A percentile compares a stretch with the other conserved stretches of the same genome.
Conservation (phyloP, 2,113 vertebrate genomes). For the Heterochromis multidens region DNA sequence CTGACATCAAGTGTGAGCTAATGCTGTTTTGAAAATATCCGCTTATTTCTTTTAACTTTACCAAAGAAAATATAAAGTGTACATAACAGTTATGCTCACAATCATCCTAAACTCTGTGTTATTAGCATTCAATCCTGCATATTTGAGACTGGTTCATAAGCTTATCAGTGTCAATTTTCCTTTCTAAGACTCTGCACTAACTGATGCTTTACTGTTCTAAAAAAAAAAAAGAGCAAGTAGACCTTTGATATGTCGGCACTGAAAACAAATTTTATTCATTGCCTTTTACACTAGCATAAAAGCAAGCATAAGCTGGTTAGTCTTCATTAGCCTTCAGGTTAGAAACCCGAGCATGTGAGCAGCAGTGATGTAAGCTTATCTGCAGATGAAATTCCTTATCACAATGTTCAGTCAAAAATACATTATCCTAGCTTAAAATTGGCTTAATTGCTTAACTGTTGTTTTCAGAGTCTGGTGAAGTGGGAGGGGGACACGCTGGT, state of each 20-base stretch:
- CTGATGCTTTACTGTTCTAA: background rate
- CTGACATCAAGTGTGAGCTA: no score
- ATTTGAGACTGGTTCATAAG: background rate
- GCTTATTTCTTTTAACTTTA: no score
- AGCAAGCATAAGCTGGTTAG: background rate
- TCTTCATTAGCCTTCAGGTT: background rate
- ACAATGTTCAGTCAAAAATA: background rate
- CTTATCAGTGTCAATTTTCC: background rate
- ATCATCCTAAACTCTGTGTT: background rate
- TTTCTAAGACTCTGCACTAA: background rate
- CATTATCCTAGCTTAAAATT: background rate
- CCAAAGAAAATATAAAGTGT: no score
- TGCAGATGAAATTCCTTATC: background rate
- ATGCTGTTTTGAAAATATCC: no score
- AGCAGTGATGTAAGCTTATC: background rate
- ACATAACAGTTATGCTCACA: no score
- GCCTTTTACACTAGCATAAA: background rate
- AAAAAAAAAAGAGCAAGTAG: background rate
- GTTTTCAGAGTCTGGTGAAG: slow-evolving; percentile 79
- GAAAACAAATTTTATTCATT: background rate
- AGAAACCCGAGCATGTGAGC: background rate
- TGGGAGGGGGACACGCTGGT: slow-evolving; percentile 88
- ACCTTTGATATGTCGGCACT: background rate
- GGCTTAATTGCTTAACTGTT: background rate
- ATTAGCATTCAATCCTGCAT: background rate